A percentile compares a stretch with the other conserved stretches of the same genome.
These are phyloP conservation scores for Adineta ricciae DNA, from an alignment of 2,888 invertebrate species.

Conservation along the genomic window DNA sequence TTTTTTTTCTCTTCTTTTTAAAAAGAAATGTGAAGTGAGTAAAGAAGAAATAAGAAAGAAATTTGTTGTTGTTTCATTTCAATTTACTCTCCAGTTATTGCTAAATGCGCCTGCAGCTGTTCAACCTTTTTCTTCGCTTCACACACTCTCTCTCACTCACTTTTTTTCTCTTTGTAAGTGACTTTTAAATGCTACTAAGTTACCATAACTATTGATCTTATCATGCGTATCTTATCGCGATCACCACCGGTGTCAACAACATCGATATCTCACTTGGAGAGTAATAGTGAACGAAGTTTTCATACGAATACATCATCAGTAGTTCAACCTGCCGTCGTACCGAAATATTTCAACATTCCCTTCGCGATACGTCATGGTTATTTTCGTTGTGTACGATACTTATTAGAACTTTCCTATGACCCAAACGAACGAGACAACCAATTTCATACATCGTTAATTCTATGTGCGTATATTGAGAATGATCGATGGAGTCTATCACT, in stretches of 20 bases:
- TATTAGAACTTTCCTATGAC: background rate
- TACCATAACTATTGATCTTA: background rate
- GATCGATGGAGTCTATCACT: slow-evolving; percentile 44
- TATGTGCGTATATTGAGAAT: slow-evolving; percentile 43
- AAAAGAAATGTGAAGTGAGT: background rate
- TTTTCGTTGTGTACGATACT: slow-evolving; percentile 14
- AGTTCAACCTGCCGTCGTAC: background rate
- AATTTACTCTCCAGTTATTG: background rate
- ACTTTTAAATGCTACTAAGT: background rate
- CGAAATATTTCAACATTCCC: slow-evolving; percentile 4
- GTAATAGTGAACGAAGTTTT: background rate
- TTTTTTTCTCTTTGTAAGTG: background rate
- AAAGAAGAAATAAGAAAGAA: background rate
- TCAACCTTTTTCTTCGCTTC: background rate
- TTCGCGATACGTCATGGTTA: slow-evolving; percentile 16
- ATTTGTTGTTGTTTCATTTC: background rate
- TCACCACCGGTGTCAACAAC: background rate
- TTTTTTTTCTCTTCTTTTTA: background rate
- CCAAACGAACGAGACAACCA: background rate
- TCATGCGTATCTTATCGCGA: background rate
- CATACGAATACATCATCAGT: background rate
- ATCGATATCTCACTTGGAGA: background rate
- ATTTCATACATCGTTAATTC: slow-evolving; percentile 41
- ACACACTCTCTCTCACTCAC: too few relatives aligned
- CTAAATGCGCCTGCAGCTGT: background rate